Percentiles rank a stretch among this genome's conserved stretches.
These are phyloP conservation scores for Oryctes rhinoceros DNA, from an alignment of 1,140 invertebrate genomes.

Conservation along the genomic window DNA sequence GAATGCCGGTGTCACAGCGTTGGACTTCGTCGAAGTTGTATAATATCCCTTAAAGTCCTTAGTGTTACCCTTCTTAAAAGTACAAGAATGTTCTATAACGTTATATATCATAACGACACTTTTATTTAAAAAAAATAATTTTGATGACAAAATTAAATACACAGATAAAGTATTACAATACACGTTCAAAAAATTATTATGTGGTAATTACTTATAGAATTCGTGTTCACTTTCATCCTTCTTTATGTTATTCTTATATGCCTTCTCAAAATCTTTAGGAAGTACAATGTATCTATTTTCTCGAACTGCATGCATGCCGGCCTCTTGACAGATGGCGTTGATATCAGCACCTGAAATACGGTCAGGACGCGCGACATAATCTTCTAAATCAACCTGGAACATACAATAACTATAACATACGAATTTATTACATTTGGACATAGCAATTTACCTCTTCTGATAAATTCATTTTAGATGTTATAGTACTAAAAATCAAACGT, in stretches of 20 bases:
- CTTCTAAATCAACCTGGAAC: slow-evolving; percentile 89
- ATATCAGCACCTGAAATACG: slow-evolving; percentile 99
- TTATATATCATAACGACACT: no score
- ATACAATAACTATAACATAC: not conserved
- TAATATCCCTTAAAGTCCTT: no score
- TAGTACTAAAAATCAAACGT: slow-evolving; percentile 97
- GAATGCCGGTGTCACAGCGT: no score
- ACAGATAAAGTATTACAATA: not conserved
- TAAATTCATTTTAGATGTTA: slow-evolving; percentile 99
- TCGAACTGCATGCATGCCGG: slow-evolving; percentile 94
- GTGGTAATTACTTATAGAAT: slow-evolving; percentile 92
- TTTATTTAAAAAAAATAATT: not conserved
- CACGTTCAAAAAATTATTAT: slow-evolving; percentile 39
- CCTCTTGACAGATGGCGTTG: slow-evolving; percentile 99
- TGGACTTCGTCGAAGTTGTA: no score
- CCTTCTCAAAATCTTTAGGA: slow-evolving; percentile 99
- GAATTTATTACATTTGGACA: not conserved
- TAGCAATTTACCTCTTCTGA: slow-evolving; percentile 80
- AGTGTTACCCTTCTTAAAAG: no score
- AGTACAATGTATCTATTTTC: slow-evolving; percentile 99
- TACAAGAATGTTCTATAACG: no score
- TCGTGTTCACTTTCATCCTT: slow-evolving; percentile 99
- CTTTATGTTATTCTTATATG: slow-evolving; percentile 99
- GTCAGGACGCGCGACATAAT: slow-evolving; percentile 98
- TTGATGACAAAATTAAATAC: not conserved